Evolutionary conservation across 1,140 invertebrate species (phyloP).

Genomic region (Orussus abietinus): DNA sequence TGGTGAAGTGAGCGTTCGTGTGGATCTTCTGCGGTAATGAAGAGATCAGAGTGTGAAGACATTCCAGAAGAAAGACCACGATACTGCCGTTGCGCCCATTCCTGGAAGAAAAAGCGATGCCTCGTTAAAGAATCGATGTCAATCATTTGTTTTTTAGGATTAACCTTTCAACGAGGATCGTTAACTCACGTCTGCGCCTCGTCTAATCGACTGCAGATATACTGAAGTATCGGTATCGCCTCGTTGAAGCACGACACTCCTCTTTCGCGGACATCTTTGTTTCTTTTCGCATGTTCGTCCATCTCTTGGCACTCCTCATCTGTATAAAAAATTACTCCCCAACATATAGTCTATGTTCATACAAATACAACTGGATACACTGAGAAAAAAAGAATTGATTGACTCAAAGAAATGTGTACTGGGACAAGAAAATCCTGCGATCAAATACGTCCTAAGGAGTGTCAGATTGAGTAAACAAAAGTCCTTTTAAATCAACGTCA

Average conservation of each 20-base stretch:
- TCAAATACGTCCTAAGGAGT: no score
- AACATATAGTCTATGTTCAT: no score
- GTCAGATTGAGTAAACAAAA: no score
- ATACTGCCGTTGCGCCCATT: conserved; percentile 56
- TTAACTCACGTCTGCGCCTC: conserved; percentile 70
- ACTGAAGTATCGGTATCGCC: conserved; percentile 84
- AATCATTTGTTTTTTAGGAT: conserved; percentile 2
- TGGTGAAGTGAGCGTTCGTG: conserved; percentile 77
- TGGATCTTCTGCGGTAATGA: conserved; percentile 77
- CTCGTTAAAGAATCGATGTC: conserved; percentile 3
- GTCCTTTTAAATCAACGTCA: no score
- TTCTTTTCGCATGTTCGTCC: conserved; percentile 59
- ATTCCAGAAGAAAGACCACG: conserved; percentile 78
- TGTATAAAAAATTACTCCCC: conserved; percentile 31
- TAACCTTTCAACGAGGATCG: neutral
- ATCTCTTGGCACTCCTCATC: conserved; percentile 76
- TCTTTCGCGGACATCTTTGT: conserved; percentile 60
- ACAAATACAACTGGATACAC: no score
- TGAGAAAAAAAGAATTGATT: no score
- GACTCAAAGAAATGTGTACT: no score
- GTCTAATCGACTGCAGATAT: conserved; percentile 79
- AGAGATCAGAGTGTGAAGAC: conserved; percentile 77
- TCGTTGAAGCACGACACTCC: conserved; percentile 86
- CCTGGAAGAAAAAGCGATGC: conserved; percentile 37
- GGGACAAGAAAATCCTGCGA: no score